phyloP scores from a whole-genome alignment of 2,888 invertebrate genomes.

The Lithophane socia region DNA sequence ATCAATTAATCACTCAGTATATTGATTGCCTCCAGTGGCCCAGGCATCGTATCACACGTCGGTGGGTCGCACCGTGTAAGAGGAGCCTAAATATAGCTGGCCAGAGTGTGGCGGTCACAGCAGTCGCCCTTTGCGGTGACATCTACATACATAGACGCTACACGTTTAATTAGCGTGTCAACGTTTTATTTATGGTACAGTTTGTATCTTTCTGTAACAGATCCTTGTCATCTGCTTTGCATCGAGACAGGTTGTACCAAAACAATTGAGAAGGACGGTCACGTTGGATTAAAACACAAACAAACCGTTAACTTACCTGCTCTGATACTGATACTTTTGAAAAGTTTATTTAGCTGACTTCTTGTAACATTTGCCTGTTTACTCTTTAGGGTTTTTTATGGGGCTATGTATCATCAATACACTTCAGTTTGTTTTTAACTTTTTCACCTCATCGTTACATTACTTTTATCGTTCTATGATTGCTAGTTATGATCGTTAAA shows the following conservation, averaged over 20 bases:
- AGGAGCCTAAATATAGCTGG: conserved; percentile 84
- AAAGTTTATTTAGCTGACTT: conserved; percentile 11
- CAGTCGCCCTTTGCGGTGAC: conserved; percentile 76
- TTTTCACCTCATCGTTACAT: conserved; percentile 28
- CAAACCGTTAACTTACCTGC: conserved; percentile 55
- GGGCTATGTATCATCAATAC: conserved; percentile 10
- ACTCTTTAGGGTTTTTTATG: background rate
- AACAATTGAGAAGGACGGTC: conserved; percentile 30
- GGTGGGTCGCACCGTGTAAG: conserved; percentile 75
- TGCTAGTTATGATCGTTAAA: conserved; percentile 45
- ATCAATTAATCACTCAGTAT: conserved; percentile 78
- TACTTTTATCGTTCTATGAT: conserved; percentile 43
- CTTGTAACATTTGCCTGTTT: conserved; percentile 32
- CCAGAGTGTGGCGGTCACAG: conserved; percentile 69
- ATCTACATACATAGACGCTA: conserved; percentile 53
- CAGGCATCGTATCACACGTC: conserved; percentile 81
- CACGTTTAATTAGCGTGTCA: conserved; percentile 62
- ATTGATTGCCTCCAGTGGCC: conserved; percentile 81
- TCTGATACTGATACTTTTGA: conserved; percentile 45
- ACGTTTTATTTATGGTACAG: conserved; percentile 49
- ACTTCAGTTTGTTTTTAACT: conserved; percentile 43
- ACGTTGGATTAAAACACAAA: conserved; percentile 22
- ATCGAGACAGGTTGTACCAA: conserved; percentile 34
- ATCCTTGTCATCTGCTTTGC: conserved; percentile 38
- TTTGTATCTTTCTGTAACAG: conserved; percentile 33